Evolutionary conservation across 2,888 invertebrate genomes (phyloP), one percentile per base, ranked within the genome.

Genomic region (Ennomos erosarius): DNA sequence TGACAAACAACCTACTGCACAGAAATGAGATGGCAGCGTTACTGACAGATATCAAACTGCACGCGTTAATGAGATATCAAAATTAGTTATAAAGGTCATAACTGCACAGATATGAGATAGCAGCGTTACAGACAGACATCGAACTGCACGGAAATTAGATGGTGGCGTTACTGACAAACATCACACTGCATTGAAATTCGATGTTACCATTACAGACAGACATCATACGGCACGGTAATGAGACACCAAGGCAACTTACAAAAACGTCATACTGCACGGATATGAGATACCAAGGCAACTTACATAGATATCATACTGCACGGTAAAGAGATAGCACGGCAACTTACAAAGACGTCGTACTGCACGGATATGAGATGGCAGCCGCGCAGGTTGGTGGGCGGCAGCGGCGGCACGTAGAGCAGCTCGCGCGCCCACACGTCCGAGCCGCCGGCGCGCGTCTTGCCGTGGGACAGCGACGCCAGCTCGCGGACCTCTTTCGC

Each of bases 281-380:
- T 77, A 99, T 98, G 74, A 99, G 95, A 87, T 98, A 97, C 82
- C 98, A 99, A 57, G 2, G 26, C 4, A 3, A 26, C 26, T 26
- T 26, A 26, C 26, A 26, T 3, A 26, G 26, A 26, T 1, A 4
- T 26, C 26, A 26, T 26, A 26, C 26, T 26, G 2, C 26, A 26
- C 26, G 26, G 26, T 3, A 3, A 26, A 3, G 26, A 26, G 26
- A 26, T 26, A 4, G 1, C 26, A 26, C 2, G 2, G 26, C 4
- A 34, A 58, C 97, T 96, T 85, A 97, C 97, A 84, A 96, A 98
- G 54, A 98, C 97, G 84, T 98, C 98, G 81, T 99, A 99, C 74
- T 97, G 96, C 74, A 99, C 97, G 81, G 96, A 95, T 77, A 99
- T 98, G 74, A 99, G 95, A 87, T 98, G 98, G 83, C 98, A 99